A percentile compares a stretch with the other conserved stretches of the same genome.
These are phyloP conservation scores for Hypselothyrea guttata DNA, from an alignment of 2,888 invertebrate genomes.

Conservation along the genomic window DNA sequence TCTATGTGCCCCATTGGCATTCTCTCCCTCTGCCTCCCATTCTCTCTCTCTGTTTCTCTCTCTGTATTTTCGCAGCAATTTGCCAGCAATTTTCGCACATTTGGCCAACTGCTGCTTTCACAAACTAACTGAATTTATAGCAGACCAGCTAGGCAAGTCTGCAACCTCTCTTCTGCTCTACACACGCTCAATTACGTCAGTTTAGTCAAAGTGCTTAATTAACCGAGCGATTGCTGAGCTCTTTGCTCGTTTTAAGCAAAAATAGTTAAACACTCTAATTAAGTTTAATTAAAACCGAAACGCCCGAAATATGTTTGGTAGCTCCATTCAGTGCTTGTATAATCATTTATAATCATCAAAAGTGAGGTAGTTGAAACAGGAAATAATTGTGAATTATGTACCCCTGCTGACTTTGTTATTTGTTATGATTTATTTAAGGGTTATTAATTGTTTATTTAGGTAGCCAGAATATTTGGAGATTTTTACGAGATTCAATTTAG, in stretches of 20 bases:
- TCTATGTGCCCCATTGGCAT: constrained; percentile 15
- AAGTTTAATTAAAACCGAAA: constrained; percentile 58
- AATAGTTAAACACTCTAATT: constrained; percentile 51
- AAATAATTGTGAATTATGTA: neutral
- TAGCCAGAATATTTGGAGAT: neutral
- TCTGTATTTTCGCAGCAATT: constrained; percentile 40
- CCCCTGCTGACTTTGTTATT: constrained; percentile 10
- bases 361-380: neutral
- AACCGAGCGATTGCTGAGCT: constrained; percentile 53
- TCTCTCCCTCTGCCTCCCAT: constrained; percentile 9
- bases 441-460: neutral
- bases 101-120: constrained; percentile 70
- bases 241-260: constrained; percentile 39
- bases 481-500: too few species aligned
- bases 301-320: constrained; percentile 15
- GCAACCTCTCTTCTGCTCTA: neutral
- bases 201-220: constrained; percentile 55
- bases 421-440: too few species aligned
- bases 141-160: constrained; percentile 2
- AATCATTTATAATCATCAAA: constrained; percentile 43
- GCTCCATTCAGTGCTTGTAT: constrained; percentile 7
- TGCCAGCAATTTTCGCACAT: constrained; percentile 67
- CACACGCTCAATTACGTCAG: constrained; percentile 51
- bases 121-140: constrained; percentile 39
- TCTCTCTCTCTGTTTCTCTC: constrained; percentile 13